These are phyloP conservation scores for Callithrix jacchus DNA, from an alignment of 2,113 vertebrate species.

Conservation along the genomic window DNA sequence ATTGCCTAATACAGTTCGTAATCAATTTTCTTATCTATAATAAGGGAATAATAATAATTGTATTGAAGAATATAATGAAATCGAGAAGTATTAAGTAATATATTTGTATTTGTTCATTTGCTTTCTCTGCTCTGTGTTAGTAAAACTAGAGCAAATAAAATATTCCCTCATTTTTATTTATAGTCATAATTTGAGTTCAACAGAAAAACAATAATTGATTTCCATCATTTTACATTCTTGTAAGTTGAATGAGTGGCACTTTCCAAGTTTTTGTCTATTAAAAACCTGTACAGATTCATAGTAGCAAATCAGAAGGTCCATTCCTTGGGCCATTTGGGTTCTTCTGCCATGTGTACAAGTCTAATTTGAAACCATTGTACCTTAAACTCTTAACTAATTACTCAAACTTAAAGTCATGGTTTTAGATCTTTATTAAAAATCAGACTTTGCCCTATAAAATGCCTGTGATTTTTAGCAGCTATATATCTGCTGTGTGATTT, in stretches of 20 bases:
- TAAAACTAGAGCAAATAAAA: not conserved
- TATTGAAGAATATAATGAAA: slow-evolving; percentile 32
- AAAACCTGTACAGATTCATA: not conserved
- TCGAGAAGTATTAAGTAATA: not conserved
- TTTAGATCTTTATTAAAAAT: slow-evolving; percentile 72
- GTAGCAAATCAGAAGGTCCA: not conserved
- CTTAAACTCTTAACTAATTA: slow-evolving; percentile 69
- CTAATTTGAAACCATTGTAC: slow-evolving; percentile 68
- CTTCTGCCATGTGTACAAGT: slow-evolving; percentile 42
- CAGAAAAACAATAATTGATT: slow-evolving; percentile 50
- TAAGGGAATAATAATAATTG: slow-evolving; percentile 1
- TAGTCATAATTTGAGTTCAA: slow-evolving; percentile 16
- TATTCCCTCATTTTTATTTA: slow-evolving; percentile 42
- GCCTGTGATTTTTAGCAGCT: slow-evolving; percentile 61
- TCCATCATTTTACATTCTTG: not conserved
- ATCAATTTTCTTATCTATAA: slow-evolving; percentile 19
- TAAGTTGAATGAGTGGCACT: slow-evolving; percentile 20
- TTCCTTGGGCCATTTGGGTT: slow-evolving; percentile 53
- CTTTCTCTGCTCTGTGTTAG: slow-evolving; percentile 34
- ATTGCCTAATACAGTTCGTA: not conserved
- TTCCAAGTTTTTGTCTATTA: slow-evolving; percentile 14
- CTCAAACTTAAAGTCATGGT: slow-evolving; percentile 71
- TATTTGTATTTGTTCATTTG: slow-evolving; percentile 1
- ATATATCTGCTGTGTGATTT: slow-evolving; percentile 66
- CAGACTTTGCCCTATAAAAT: slow-evolving; percentile 62